These are phyloP conservation scores for Ganaspis brasiliensis DNA, from an alignment of 2,888 invertebrate genomes.

Conservation along the genomic window DNA sequence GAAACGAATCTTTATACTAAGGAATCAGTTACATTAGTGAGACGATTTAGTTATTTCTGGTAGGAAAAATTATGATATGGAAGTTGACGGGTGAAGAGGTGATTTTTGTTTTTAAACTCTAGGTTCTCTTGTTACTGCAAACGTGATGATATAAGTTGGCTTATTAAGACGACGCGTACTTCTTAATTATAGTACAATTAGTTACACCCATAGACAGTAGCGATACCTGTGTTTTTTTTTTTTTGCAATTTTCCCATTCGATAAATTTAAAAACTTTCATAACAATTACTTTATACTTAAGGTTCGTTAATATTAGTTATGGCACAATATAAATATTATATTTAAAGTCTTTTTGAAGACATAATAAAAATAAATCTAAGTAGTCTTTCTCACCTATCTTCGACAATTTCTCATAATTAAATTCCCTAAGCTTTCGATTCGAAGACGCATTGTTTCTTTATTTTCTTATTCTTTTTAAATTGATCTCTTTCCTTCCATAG, in stretches of 20 bases:
- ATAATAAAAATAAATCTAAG: slow-evolving; percentile 80
- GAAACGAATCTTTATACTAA: too few species aligned
- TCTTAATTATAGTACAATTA: slow-evolving; percentile 42
- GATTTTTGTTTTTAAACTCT: slow-evolving; percentile 18
- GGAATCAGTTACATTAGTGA: too few species aligned
- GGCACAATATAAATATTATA: slow-evolving; percentile 80
- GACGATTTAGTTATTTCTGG: slow-evolving; percentile 10
- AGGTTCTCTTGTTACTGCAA: slow-evolving; percentile 36
- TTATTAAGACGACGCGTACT: slow-evolving; percentile 27
- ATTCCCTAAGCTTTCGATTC: slow-evolving; percentile 68
- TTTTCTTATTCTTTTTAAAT: slow-evolving; percentile 25
- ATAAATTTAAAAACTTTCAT: slow-evolving; percentile 79
- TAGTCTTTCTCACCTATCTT: slow-evolving; percentile 78
- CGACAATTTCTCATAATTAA: slow-evolving; percentile 74
- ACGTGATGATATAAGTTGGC: slow-evolving; percentile 36
- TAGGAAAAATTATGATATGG: slow-evolving; percentile 34
- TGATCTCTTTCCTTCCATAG: slow-evolving; percentile 54
- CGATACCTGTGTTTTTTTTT: slow-evolving; percentile 65
- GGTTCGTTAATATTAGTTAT: slow-evolving; percentile 79
- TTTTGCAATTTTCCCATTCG: slow-evolving; percentile 74
- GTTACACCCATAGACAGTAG: slow-evolving; percentile 64
- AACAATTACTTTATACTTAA: slow-evolving; percentile 80
- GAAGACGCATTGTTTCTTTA: slow-evolving; percentile 54
- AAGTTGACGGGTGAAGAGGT: slow-evolving; percentile 28
- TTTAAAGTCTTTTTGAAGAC: slow-evolving; percentile 80